These are phyloP conservation scores for Stigmatopora nigra DNA, from an alignment of 2,113 vertebrate species.

Conservation along the genomic window DNA sequence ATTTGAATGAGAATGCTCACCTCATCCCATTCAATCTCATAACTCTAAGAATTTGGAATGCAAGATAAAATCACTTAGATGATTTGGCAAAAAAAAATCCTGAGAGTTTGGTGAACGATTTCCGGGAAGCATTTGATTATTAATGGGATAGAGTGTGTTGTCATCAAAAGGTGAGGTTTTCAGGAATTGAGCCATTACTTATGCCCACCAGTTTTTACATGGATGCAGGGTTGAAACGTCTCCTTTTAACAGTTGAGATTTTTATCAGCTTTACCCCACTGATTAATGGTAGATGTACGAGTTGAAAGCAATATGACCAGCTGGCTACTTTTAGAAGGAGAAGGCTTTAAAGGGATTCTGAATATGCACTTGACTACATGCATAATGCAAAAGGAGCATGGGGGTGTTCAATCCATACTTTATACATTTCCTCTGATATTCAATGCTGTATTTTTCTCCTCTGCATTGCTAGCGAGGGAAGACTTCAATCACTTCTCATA, in stretches of 20 bases:
- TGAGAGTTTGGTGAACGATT: conserved; percentile 14
- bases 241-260: conserved; percentile 10
- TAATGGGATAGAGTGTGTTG: conserved; percentile 1
- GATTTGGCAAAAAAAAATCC: conserved; percentile 12
- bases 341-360: conserved; percentile 6
- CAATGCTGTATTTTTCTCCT: not conserved
- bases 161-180: conserved; percentile 9
- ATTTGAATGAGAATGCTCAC: not conserved
- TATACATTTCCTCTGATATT: conserved; percentile 4
- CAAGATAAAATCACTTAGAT: not conserved
- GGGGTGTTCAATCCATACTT: not conserved
- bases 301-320: conserved; percentile 4
- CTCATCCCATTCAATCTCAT: not conserved
- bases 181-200: conserved; percentile 10
- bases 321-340: conserved; percentile 5
- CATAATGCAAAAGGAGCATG: conserved; percentile 4
- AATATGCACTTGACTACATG: conserved; percentile 3
- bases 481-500: conserved; percentile 1
- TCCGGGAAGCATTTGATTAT: conserved; percentile 17
- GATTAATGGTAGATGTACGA: conserved; percentile 9
- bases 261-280: conserved; percentile 1
- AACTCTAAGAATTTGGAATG: not conserved
- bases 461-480: not conserved
- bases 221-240: not conserved
- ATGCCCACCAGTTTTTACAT: not conserved